A percentile compares a stretch with the other conserved stretches of the same genome.
These are phyloP conservation scores for Gephyroberyx darwinii DNA, from an alignment of 2,797 vertebrate species.

Conservation along the genomic window DNA sequence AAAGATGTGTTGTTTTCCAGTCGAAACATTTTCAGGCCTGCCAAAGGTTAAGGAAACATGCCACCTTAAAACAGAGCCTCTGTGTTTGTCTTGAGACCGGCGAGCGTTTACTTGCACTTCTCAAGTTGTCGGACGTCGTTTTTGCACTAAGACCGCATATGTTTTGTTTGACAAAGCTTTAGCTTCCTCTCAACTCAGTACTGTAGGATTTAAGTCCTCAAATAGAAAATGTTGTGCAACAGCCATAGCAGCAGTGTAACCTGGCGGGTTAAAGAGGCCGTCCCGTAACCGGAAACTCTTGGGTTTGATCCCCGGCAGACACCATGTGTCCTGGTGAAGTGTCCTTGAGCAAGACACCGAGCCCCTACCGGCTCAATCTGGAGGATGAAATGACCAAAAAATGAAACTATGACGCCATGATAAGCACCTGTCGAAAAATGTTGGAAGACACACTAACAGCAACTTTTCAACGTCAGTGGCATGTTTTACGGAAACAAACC, in stretches of 20 bases:
- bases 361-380: too few relatives aligned
- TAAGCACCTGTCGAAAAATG: constrained; percentile 3
- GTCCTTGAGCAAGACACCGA: too few relatives aligned
- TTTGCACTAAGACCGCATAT: constrained; percentile 9
- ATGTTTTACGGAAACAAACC: neutral
- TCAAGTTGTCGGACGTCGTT: constrained; percentile 40
- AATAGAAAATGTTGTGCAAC: neutral
- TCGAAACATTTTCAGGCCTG: constrained; percentile 46
- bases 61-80: constrained; percentile 55
- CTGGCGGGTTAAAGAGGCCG: too few relatives aligned
- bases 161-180: constrained; percentile 42
- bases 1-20: constrained; percentile 64
- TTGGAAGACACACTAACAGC: too few relatives aligned
- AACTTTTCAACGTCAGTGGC: too few relatives aligned
- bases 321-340: too few relatives aligned
- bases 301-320: too few relatives aligned
- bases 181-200: constrained; percentile 16
- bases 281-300: too few relatives aligned
- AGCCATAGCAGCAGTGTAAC: too few relatives aligned
- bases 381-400: neutral
- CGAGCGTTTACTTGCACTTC: constrained; percentile 37
- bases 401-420: neutral
- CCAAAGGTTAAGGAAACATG: constrained; percentile 74
- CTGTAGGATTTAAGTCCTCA: constrained; percentile 4
- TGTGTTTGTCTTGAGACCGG: constrained; percentile 62